Evolutionary conservation across 2,113 vertebrate genomes (phyloP).

Genomic region (Motacilla alba): DNA sequence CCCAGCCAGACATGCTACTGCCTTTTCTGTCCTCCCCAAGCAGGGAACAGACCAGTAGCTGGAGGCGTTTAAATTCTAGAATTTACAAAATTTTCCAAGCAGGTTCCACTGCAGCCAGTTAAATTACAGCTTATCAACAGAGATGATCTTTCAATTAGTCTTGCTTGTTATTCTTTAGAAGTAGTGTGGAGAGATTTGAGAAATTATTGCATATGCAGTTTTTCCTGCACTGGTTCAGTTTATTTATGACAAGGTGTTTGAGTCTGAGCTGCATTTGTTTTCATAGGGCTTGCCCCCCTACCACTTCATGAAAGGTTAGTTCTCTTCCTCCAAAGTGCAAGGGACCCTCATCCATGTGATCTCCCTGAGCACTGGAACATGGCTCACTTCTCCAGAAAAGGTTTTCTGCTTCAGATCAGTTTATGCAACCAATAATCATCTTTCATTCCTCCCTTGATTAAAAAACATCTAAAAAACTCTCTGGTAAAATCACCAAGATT

Average conservation of each 20-base stretch:
- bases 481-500: background rate
- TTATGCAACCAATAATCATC: background rate
- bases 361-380: background rate
- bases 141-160: background rate
- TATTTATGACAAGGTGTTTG: background rate
- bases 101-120: background rate
- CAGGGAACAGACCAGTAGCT: background rate
- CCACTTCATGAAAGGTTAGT: background rate
- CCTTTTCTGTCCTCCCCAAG: background rate
- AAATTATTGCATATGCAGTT: background rate
- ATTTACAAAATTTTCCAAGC: background rate
- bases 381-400: background rate
- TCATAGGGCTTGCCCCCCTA: fast-evolving
- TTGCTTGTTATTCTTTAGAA: background rate
- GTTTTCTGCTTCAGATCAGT: background rate
- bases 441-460: background rate
- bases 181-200: background rate
- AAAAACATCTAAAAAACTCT: background rate
- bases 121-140: background rate
- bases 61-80: background rate
- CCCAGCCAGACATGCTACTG: background rate
- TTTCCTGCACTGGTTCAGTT: background rate
- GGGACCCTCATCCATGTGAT: background rate
- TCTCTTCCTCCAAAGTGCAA: background rate
- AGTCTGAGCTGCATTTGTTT: background rate